Evolutionary conservation across 2,888 invertebrate species (phyloP).

Genomic region (Caenorhabditis panamensis): DNA sequence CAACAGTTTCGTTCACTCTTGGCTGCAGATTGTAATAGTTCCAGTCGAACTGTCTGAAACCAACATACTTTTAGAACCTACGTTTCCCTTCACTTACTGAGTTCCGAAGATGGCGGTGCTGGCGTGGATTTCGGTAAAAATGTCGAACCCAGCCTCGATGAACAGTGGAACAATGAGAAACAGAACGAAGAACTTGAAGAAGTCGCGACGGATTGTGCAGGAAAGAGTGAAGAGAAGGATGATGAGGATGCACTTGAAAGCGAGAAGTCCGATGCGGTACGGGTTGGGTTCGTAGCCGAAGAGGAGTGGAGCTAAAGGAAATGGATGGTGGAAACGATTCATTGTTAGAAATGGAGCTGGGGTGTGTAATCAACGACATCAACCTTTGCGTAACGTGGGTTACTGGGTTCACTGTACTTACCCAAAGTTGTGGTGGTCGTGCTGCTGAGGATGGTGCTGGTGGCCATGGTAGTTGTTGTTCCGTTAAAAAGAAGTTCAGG

Average conservation of each 20-base stretch:
- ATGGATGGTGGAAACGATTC: not conserved
- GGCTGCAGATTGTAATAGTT: slow-evolving; percentile 38
- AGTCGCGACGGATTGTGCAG: slow-evolving; percentile 63
- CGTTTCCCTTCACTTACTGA: slow-evolving; percentile 38
- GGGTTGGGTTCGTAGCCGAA: slow-evolving; percentile 57
- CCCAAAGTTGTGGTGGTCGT: slow-evolving; percentile 19
- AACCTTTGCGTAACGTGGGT: not conserved
- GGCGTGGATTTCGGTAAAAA: slow-evolving; percentile 67
- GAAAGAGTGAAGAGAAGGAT: slow-evolving; percentile 59
- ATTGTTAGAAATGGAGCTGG: no score
- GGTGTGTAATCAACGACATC: not conserved
- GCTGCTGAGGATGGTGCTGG: slow-evolving; percentile 16
- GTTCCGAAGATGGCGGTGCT: slow-evolving; percentile 59
- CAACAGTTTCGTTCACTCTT: slow-evolving; percentile 30
- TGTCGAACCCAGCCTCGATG: slow-evolving; percentile 65
- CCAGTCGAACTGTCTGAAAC: slow-evolving; percentile 46
- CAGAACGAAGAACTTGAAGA: slow-evolving; percentile 63
- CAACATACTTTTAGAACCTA: not conserved
- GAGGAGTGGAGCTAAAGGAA: slow-evolving; percentile 12
- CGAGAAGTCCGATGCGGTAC: slow-evolving; percentile 59
- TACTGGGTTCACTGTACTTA: slow-evolving; percentile 17
- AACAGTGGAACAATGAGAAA: slow-evolving; percentile 63
- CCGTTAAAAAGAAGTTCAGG: slow-evolving; percentile 41
- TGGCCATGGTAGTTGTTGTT: slow-evolving; percentile 4
- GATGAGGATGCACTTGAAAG: slow-evolving; percentile 62